Base-by-base conservation (phyloP, 1,140 invertebrate species). In the Platyscapa corneri region DNA sequence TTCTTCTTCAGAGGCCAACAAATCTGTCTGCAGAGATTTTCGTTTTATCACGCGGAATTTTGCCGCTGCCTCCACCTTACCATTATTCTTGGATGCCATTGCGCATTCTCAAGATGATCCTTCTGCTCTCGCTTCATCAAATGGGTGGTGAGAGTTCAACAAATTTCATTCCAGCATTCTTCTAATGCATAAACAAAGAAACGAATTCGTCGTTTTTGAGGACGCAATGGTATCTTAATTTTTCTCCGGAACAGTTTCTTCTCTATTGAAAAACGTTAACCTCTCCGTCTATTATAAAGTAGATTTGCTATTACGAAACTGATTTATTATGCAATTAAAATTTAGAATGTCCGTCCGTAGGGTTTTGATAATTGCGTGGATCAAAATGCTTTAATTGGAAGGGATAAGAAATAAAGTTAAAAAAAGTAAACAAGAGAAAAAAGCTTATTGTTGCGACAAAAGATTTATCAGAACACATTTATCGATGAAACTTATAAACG, bases 21-120 rank as follows among this genome's bases (percentile, higher is more conserved):
- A 87, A 89, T 87, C 77, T 87, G 84, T 86, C 86, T 72, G 79
- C 81, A 78, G 83, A 70, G 88, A 88, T 89, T 90, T 91, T 91
- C 83, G 87, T 89, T 90, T 90, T 89, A 87, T 85, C 82, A 64
- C 53, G 75, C 37, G 77, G 87, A 88, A 89, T 89, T 87, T 81
- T 53, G 74, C 72, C 49, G 76, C 49, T 60, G 30, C 56, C 34
- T 23, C 56, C n/a, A n/a, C n/a, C 60, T 60, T 42, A 18, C 82
- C 46, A n/a, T 60, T 64, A 79, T 60, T 74, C 42, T 76, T 5
- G 53, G 37, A 83, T 78, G 82, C 75, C 74, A 10, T 14, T 37
- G 46, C 76, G 83, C 83, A 84, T 84, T 84, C 83, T 39, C 74
- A 46, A 65, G 64, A n/a, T 49, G 64, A 79, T 84, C 82, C 70